Evolutionary conservation across 1,140 invertebrate genomes (phyloP).

Genomic region (Drosophila gunungcola): DNA sequence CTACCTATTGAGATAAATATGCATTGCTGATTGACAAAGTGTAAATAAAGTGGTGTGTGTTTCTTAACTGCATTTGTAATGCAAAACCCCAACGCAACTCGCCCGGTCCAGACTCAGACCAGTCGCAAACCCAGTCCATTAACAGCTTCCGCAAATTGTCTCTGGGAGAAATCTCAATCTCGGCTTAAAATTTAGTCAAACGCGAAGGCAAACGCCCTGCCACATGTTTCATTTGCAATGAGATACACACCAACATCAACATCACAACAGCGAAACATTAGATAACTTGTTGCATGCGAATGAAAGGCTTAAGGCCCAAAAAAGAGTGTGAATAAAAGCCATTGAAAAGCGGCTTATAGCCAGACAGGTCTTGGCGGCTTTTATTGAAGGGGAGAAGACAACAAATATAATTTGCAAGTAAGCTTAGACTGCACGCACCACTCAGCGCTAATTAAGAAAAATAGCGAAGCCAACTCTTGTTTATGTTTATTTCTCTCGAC

Average conservation of each 20-base stretch:
- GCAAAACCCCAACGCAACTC: conserved; percentile 6
- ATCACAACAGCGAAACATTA: conserved; percentile 44
- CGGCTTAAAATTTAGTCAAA: conserved; percentile 77
- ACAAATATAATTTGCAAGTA: conserved; percentile 73
- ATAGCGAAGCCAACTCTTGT: conserved; percentile 38
- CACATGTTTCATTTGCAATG: conserved; percentile 59
- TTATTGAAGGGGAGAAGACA: conserved; percentile 42
- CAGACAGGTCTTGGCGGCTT: conserved; percentile 43
- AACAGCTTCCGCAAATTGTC: conserved; percentile 72
- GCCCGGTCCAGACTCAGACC: conserved; percentile 5
- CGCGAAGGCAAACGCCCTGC: conserved; percentile 71
- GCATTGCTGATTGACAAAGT: conserved; percentile 31
- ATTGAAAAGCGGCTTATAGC: conserved; percentile 41
- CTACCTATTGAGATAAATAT: not conserved
- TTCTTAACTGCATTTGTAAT: conserved; percentile 37
- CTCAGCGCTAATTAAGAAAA: conserved; percentile 60
- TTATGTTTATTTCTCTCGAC: conserved; percentile 26
- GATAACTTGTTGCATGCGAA: conserved; percentile 76
- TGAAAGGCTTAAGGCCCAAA: conserved; percentile 58
- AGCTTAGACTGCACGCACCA: conserved; percentile 64
- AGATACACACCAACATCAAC: conserved; percentile 16
- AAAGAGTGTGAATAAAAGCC: conserved; percentile 37
- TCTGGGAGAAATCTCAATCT: conserved; percentile 54
- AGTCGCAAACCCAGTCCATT: conserved; percentile 52
- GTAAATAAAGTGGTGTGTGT: conserved; percentile 9